Conservation (phyloP, 2,797 vertebrate genomes). For the Triplophysa bombifrons region DNA sequence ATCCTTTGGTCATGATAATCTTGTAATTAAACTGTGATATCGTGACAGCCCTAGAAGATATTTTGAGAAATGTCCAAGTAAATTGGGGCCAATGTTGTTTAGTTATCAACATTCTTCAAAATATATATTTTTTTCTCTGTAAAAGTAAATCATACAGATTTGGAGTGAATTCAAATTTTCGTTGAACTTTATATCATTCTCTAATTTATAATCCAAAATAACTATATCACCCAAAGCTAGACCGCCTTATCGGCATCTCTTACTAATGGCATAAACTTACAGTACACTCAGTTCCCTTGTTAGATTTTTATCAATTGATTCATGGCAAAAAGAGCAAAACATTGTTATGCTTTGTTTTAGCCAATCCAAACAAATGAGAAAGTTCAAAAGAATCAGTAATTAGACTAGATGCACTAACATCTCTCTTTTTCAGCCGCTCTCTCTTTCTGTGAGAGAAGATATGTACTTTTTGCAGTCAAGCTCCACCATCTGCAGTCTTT, state of each 20-base stretch:
- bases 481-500: slow-evolving; percentile 60
- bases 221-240: not conserved
- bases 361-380: slow-evolving; percentile 13
- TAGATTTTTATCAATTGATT: slow-evolving; percentile 28
- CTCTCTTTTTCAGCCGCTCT: slow-evolving; percentile 27
- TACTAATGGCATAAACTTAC: not conserved
- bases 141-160: too few relatives aligned
- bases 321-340: slow-evolving; percentile 4
- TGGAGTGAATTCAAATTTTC: too few relatives aligned
- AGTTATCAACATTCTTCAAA: too few relatives aligned
- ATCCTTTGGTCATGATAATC: too few relatives aligned
- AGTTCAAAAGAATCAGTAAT: slow-evolving; percentile 51
- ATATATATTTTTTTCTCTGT: too few relatives aligned
- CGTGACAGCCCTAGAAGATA: too few relatives aligned
- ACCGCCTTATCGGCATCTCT: not conserved
- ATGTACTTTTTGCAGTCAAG: slow-evolving; percentile 50
- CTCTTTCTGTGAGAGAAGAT: slow-evolving; percentile 35
- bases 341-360: slow-evolving; percentile 1
- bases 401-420: slow-evolving; percentile 27
- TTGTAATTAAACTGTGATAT: too few relatives aligned
- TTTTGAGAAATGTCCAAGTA: too few relatives aligned
- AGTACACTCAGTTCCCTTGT: not conserved
- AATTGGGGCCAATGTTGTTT: too few relatives aligned
- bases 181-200: not conserved
- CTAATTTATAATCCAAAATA: not conserved